Evolutionary conservation across 2,888 invertebrate species (phyloP), one percentile per base, ranked within the genome.

Genomic region (Perdita meconis): DNA sequence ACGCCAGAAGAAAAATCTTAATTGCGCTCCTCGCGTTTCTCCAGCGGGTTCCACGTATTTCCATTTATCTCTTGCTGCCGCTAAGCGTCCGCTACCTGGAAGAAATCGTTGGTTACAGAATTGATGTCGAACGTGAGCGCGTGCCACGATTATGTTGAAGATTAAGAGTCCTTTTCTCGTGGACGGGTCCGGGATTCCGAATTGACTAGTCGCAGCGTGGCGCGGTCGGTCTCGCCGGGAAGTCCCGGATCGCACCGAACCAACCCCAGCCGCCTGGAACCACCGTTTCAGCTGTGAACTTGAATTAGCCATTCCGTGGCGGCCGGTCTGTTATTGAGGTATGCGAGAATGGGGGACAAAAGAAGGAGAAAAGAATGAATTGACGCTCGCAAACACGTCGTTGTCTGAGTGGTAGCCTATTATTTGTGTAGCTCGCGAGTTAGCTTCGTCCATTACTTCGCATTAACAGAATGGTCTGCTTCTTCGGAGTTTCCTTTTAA

Each of bases 401-500:
- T 68, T 65, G 67, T 75, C 75, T 51, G 72, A 84, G 83, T 73
- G 83, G 78, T 75, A 65, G 79, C 73, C 83, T 81, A 78, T 81
- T 84, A 84, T 84, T 84, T 85, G 84, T 83, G 81, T 60, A 81
- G 84, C 84, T 84, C 86, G 83, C 81, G 66, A 79, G 65, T 76
- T 53, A 50, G 56, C 81, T 68, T 82, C 79, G 72, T 69, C 75
- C 79, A 81, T 89, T 89, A 87, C 87, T 86, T 87, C 88, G 85
- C 85, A 87, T 89, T 87, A 87, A 88, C 83, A 75, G 79, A 83
- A 80, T 78, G 78, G 78, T 80, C 81, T 81, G 80, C 80, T 78
- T 82, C 83, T 79, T 68, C 55, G 55, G 67, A 50, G 40, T 66
- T 67, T 70, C 72, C 26, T 55, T 74, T 34, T 47, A 16, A 24